A percentile compares a stretch with the other conserved stretches of the same genome.
Conservation (phyloP, 1,140 invertebrate species). For the Sipha flava region DNA sequence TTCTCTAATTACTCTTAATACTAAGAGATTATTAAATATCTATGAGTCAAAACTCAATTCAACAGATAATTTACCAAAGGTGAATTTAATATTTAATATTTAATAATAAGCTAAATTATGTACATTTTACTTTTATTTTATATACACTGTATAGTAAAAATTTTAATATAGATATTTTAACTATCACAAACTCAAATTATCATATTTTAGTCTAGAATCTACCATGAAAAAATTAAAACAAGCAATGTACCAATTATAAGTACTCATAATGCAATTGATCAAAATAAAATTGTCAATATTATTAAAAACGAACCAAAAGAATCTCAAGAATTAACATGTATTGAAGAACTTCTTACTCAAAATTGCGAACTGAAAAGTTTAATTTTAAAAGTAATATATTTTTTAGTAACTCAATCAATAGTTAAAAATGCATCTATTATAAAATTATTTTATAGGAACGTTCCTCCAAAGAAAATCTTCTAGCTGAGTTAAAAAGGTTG, state of each 20-base stretch:
- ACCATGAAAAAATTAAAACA: neutral
- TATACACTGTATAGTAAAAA: too few relatives aligned
- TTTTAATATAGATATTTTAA: too few relatives aligned
- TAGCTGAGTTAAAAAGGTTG: neutral
- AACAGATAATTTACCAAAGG: neutral
- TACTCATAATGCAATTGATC: neutral
- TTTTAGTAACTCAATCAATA: neutral
- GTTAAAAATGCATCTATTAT: neutral
- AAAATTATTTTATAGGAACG: neutral
- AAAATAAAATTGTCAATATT: neutral
- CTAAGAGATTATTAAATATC: slow-evolving; percentile 16
- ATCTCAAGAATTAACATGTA: neutral
- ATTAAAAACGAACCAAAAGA: neutral
- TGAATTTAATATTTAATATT: neutral
- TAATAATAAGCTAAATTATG: too few relatives aligned
- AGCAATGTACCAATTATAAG: neutral
- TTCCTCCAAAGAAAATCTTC: neutral
- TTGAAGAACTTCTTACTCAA: neutral
- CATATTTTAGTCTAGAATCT: neutral
- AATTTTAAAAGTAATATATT: neutral
- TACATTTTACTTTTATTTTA: too few relatives aligned
- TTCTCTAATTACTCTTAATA: slow-evolving; percentile 47
- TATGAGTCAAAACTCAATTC: neutral
- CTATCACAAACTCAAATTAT: too few relatives aligned
- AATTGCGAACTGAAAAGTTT: neutral